phyloP scores from a whole-genome alignment of 2,888 invertebrate species.

The Parnassius apollo region DNA sequence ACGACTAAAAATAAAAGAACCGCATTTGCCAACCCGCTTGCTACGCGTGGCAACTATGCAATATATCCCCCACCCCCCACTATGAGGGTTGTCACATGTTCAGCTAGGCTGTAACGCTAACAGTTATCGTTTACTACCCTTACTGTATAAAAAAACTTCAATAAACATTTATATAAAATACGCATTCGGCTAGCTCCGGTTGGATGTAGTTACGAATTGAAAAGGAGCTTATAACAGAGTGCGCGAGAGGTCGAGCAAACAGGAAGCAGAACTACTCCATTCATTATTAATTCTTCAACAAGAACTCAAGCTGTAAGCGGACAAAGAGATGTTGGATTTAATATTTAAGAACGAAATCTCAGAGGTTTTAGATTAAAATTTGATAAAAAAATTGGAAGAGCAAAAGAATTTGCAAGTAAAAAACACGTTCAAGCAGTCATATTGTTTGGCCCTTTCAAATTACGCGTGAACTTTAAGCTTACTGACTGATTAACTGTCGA shows the following conservation, averaged over 20 bases:
- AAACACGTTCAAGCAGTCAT: neutral
- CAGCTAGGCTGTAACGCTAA: too few species aligned
- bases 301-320: slow-evolving; percentile 13
- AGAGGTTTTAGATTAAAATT: slow-evolving; percentile 3
- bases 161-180: slow-evolving; percentile 5
- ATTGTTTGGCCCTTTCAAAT: too few species aligned
- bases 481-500: too few species aligned
- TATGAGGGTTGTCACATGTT: too few species aligned
- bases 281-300: slow-evolving; percentile 22
- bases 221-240: slow-evolving; percentile 16
- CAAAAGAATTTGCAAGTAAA: too few species aligned
- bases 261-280: slow-evolving; percentile 18
- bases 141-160: too few species aligned
- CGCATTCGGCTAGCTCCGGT: slow-evolving; percentile 2
- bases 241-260: slow-evolving; percentile 12
- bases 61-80: too few species aligned
- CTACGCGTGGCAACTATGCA: too few species aligned
- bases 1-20: too few species aligned
- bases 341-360: slow-evolving; percentile 18
- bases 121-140: too few species aligned
- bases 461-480: too few species aligned
- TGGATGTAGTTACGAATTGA: slow-evolving; percentile 17
- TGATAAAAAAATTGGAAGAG: neutral
- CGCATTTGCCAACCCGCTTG: too few species aligned
- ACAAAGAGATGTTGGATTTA: slow-evolving; percentile 20